A percentile compares a stretch with the other conserved stretches of the same genome.
Evolutionary conservation across 2,797 vertebrate genomes (phyloP).

Genomic region (Thaleichthys pacificus): DNA sequence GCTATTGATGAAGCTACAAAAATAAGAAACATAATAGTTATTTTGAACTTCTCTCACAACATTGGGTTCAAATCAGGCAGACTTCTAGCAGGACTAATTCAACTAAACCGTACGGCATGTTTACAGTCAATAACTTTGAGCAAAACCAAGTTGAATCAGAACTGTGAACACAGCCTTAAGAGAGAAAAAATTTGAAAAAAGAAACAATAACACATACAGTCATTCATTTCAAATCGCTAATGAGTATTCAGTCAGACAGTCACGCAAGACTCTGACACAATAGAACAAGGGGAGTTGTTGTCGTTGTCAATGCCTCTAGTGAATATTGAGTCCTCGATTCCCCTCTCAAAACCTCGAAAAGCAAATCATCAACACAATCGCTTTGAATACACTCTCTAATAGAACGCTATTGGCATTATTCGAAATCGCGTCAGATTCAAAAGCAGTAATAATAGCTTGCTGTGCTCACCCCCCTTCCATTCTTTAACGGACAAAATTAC

Average conservation of each 20-base stretch:
- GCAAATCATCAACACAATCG: constrained; percentile 6
- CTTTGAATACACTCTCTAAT: constrained; percentile 2
- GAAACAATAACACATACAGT: background rate
- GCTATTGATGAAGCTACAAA: no score
- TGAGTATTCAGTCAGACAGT: constrained; percentile 7
- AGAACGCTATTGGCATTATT: background rate
- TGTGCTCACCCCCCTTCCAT: background rate
- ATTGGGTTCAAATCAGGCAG: no score
- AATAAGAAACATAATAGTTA: no score
- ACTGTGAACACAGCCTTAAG: background rate
- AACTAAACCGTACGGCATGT: background rate
- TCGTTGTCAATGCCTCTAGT: background rate
- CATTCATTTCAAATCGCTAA: background rate
- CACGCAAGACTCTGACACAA: background rate
- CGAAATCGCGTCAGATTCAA: constrained; percentile 11
- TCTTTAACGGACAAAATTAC: constrained; percentile 7
- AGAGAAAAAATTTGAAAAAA: background rate
- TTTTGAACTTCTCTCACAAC: no score
- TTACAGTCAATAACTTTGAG: background rate
- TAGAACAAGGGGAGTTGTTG: constrained; percentile 1
- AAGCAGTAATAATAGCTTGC: constrained; percentile 14
- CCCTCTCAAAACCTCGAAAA: constrained; percentile 7
- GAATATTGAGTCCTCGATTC: background rate
- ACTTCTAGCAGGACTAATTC: background rate
- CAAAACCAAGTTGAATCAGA: background rate